phyloP scores from a whole-genome alignment of 1,140 invertebrate genomes.

The Zaprionus capensis region DNA sequence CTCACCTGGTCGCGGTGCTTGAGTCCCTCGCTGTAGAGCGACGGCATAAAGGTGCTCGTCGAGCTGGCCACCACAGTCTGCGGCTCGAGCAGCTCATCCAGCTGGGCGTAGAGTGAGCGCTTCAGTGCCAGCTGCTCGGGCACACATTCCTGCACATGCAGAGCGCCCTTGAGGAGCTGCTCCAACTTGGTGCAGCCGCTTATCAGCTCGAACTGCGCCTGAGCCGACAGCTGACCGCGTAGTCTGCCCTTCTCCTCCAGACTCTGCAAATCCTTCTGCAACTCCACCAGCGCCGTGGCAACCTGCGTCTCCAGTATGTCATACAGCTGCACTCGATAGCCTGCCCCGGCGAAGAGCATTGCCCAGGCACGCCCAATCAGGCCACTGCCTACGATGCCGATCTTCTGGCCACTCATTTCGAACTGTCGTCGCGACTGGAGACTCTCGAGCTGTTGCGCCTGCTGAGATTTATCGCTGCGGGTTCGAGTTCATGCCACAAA shows the following conservation, averaged over 20 bases:
- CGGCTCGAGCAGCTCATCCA: conserved; percentile 90
- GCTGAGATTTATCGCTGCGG: conserved; percentile 61
- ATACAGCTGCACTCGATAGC: conserved; percentile 93
- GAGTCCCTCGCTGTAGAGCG: conserved; percentile 90
- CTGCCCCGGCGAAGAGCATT: conserved; percentile 96
- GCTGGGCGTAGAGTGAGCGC: conserved; percentile 89
- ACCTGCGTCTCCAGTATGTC: conserved; percentile 92
- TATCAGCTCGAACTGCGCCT: conserved; percentile 91
- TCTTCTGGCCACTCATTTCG: conserved; percentile 85
- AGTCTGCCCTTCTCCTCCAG: conserved; percentile 89
- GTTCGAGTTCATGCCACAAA: conserved; percentile 63
- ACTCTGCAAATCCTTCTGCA: conserved; percentile 89
- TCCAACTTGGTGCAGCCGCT: conserved; percentile 88
- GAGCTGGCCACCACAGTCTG: conserved; percentile 94
- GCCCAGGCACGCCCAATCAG: conserved; percentile 97
- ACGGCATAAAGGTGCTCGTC: conserved; percentile 95
- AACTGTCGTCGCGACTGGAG: conserved; percentile 32
- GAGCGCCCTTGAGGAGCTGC: conserved; percentile 88
- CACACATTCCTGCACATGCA: conserved; percentile 95
- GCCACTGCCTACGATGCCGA: conserved; percentile 91
- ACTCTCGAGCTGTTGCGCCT: not conserved
- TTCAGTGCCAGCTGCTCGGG: conserved; percentile 96
- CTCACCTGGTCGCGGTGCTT: conserved; percentile 64
- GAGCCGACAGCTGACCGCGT: conserved; percentile 89
- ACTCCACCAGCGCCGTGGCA: conserved; percentile 89